Percentiles rank a stretch among this genome's conserved stretches.
Conservation (phyloP, 2,113 vertebrate species). For the Terrapene triunguis region DNA sequence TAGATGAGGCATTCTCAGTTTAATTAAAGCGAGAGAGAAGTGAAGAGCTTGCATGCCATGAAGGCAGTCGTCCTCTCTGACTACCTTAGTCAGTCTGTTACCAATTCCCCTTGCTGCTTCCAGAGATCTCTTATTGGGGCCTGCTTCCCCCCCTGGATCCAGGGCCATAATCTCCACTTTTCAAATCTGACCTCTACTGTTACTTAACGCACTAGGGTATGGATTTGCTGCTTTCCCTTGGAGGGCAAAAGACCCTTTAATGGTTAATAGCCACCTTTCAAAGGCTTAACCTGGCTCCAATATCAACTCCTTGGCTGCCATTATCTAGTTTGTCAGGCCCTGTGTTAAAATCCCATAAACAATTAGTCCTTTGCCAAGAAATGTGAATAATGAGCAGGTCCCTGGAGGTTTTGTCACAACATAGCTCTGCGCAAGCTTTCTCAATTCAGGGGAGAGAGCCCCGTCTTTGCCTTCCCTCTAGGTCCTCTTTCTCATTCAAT, state of each 20-base stretch:
- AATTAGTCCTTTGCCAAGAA: background rate
- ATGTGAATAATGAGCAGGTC: background rate
- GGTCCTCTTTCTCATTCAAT: background rate
- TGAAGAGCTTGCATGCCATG: background rate
- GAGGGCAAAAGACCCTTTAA: background rate
- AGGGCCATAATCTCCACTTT: background rate
- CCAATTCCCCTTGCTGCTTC: background rate
- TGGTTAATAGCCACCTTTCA: background rate
- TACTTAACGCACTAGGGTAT: background rate
- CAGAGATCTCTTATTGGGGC: background rate
- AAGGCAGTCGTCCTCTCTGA: background rate
- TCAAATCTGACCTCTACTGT: background rate
- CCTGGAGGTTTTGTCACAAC: fast-evolving
- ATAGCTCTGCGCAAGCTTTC: background rate
- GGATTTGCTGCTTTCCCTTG: background rate
- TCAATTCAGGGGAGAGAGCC: background rate
- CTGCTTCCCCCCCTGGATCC: background rate
- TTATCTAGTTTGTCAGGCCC: fast-evolving
- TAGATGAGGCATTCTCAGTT: background rate
- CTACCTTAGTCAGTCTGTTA: no score
- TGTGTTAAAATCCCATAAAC: fast-evolving
- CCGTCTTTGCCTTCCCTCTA: background rate
- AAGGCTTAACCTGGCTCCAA: fast-evolving
- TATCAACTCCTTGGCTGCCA: background rate
- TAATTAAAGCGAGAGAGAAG: background rate